Evolutionary conservation across 2,113 vertebrate species (phyloP), one percentile per base, ranked within the genome.

Genomic region (Zingel zingel): DNA sequence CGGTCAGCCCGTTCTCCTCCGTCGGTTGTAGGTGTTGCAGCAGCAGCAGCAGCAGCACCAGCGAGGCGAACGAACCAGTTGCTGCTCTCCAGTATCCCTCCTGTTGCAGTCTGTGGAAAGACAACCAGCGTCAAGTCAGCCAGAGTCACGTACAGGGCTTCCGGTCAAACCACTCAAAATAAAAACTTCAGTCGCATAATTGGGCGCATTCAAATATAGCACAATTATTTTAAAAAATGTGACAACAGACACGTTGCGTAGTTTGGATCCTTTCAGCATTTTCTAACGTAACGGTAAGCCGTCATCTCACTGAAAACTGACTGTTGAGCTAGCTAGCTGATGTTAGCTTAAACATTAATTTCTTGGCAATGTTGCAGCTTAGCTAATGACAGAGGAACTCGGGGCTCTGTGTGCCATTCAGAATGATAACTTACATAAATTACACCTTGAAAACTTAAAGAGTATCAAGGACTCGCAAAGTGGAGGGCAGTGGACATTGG

Each of bases 1-100:
- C 67, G 18, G 70, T n/a, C 78, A n/a, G 69, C 23, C 15, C 12
- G 45, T 7, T 75, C 43, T 3, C 65, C 77, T 79, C 50, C 12
- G 56, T 48, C 1, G 23, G 77, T 45, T 69, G 68, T 51, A 10
- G 57, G 91, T 93, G 91, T 87, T 70, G 82, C 73, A 92, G 85
- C 90, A 84, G 79, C 76, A 59, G 65, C 79, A 67, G 88, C 85
- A 86, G 86, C 92, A 84, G 77, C 87, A 79, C 85, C 87, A 79
- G 74, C n/a, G 56, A 64, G 63, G 36, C 57, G 43, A 8, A 53
- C 77, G 68, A 65, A 83, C 81, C 79, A 87, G 81, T 63, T 75
- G 79, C 87, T 90, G 76, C 82, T 74, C 77, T 61, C 77, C 79
- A 13, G 77, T 59, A 2, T 75, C 79, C 70, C 90, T 89, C 78